phyloP scores from a whole-genome alignment of 2,113 vertebrate genomes.

The Dipodomys ordii region DNA sequence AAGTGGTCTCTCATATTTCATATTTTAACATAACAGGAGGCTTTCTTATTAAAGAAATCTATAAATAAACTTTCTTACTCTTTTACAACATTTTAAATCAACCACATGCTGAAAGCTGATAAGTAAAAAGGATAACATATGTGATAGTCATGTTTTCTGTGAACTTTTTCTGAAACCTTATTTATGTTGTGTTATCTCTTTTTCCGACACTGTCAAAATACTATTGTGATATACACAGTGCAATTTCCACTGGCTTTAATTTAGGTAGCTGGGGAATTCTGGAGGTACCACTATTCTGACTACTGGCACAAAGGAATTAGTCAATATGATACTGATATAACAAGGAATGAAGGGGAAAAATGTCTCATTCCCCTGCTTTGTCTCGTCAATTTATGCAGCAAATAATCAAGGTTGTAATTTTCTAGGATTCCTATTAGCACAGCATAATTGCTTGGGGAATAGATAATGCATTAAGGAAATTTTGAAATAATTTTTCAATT shows the following conservation, averaged over 20 bases:
- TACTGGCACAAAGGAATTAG: neutral
- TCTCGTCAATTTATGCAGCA: neutral
- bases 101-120: slow-evolving; percentile 60
- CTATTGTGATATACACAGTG: neutral
- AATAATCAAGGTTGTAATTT: neutral
- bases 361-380: neutral
- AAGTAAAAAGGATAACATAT: slow-evolving; percentile 52
- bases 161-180: slow-evolving; percentile 25
- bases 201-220: slow-evolving; percentile 46
- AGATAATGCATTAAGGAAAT: neutral
- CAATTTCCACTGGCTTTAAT: slow-evolving; percentile 29
- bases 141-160: slow-evolving; percentile 22
- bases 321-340: neutral
- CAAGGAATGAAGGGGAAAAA: neutral
- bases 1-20: slow-evolving; percentile 26
- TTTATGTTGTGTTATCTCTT: slow-evolving; percentile 48
- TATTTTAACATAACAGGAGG: slow-evolving; percentile 27
- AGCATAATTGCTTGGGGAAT: neutral
- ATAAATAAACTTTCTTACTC: slow-evolving; percentile 56
- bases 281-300: neutral
- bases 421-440: neutral
- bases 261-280: neutral
- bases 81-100: slow-evolving; percentile 65
- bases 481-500: slow-evolving; percentile 6
- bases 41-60: slow-evolving; percentile 47